Base-by-base conservation (phyloP, 2,113 vertebrate species). In the Electrona antarctica region DNA sequence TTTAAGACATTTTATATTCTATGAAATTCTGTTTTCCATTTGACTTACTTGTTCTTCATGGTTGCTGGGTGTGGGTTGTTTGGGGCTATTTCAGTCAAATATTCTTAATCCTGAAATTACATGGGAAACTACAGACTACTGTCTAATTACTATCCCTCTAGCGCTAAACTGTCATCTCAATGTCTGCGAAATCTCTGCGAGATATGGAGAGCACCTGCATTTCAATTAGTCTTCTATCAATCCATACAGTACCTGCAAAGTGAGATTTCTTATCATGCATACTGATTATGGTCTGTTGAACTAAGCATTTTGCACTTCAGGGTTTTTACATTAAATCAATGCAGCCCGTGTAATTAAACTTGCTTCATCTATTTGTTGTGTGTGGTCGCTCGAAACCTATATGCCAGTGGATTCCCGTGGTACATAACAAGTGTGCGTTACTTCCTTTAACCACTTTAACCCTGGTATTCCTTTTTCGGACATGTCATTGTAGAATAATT, bases 271-370 rank as follows among this genome's bases (percentile, higher is more conserved):
- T 78, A 70, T 64, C 76, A 83, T 88, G 78, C 83, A 63, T 71
- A 69, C 33, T 72, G 70, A 13, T 4, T 85, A 64, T 65, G 73
- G 64, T 82, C 73, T 74, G 51, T 78, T 77, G 62, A 82, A 68
- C 50, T 41, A 11, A 7, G 64, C 63, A 71, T 76, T 76, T 79
- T 77, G 57, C 48, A 60, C 79, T 79, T 59, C 46, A 4, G 77
- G 75, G 47, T 74, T 59, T 87, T 91, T 81, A 78, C 79, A 87
- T 68, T 85, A 79, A 89, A 90, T 90, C 78, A 78, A 71, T 89
- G 72, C 8, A 58, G 70, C 68, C 64, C 64, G 83, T 90, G 73
- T 73, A 82, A 88, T 90, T 88, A 80, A 81, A 82, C 12, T 51
- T 50, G 64, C 41, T 65, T 66, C 64, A 72, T 86, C 59, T 61